Percentiles rank a stretch among this genome's conserved stretches.
Evolutionary conservation across 2,797 vertebrate species (phyloP).

Genomic region (Apogon talboti): DNA sequence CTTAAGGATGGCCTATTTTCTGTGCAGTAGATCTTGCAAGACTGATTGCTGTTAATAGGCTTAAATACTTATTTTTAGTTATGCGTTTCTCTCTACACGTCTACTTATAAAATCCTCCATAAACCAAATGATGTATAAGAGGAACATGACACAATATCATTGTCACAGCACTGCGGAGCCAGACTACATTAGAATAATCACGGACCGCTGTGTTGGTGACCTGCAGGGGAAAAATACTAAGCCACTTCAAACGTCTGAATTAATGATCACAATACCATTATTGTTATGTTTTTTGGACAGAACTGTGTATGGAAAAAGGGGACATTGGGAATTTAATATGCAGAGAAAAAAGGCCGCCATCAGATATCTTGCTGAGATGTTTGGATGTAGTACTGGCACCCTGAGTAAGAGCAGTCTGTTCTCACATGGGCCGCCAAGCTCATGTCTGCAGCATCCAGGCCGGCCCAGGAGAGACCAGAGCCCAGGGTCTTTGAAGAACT

Average conservation of each 20-base stretch:
- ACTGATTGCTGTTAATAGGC: slow-evolving; percentile 68
- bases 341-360: slow-evolving; percentile 68
- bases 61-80: slow-evolving; percentile 67
- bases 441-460: slow-evolving; percentile 69
- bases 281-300: slow-evolving; percentile 68
- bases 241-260: slow-evolving; percentile 71
- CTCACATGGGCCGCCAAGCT: slow-evolving; percentile 79
- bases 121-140: slow-evolving; percentile 52
- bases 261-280: slow-evolving; percentile 70
- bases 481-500: slow-evolving; percentile 66
- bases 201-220: slow-evolving; percentile 61
- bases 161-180: slow-evolving; percentile 54
- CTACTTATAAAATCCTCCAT: slow-evolving; percentile 60
- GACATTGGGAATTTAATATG: slow-evolving; percentile 66
- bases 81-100: slow-evolving; percentile 29
- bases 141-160: slow-evolving; percentile 68
- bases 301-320: slow-evolving; percentile 50
- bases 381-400: slow-evolving; percentile 83
- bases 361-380: slow-evolving; percentile 80
- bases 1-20: slow-evolving; percentile 66
- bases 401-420: slow-evolving; percentile 80
- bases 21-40: slow-evolving; percentile 58
- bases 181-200: slow-evolving; percentile 66
- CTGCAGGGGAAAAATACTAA: slow-evolving; percentile 49
- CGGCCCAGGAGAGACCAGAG: slow-evolving; percentile 66